These are phyloP conservation scores for Acanthurus leucopareius DNA, from an alignment of 2,797 vertebrate genomes.

Conservation along the genomic window DNA sequence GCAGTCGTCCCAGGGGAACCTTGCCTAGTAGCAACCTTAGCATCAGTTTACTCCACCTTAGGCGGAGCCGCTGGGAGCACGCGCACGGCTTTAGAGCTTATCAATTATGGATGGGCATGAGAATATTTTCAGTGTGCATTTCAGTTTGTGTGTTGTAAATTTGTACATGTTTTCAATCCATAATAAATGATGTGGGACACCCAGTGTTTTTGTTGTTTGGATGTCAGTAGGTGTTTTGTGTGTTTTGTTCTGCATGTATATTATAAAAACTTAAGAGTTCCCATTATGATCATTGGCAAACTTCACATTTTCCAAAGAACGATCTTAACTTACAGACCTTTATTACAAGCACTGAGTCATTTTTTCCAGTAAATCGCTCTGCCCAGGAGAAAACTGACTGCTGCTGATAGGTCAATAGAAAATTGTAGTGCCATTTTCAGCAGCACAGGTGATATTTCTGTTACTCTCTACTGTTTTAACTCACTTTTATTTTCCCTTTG, in stretches of 20 bases:
- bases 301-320: conserved; percentile 10
- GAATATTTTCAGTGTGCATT: conserved; percentile 54
- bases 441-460: conserved; percentile 41
- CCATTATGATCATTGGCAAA: conserved; percentile 28
- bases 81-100: conserved; percentile 63
- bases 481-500: conserved; percentile 9
- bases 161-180: conserved; percentile 70
- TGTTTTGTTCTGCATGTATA: conserved; percentile 28
- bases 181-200: conserved; percentile 72
- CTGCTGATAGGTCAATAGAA: conserved; percentile 41
- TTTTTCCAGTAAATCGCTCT: conserved; percentile 20
- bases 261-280: conserved; percentile 27
- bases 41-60: conserved; percentile 65
- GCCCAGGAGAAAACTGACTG: conserved; percentile 26
- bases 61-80: conserved; percentile 43
- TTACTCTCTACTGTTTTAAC: conserved; percentile 24
- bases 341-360: conserved; percentile 42
- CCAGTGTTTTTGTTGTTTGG: conserved; percentile 54
- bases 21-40: conserved; percentile 52
- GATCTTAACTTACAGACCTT: conserved; percentile 40
- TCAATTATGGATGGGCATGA: conserved; percentile 79
- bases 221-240: conserved; percentile 53
- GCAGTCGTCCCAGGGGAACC: conserved; percentile 32
- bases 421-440: conserved; percentile 27
- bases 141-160: conserved; percentile 62